These are phyloP conservation scores for Peromyscus eremicus DNA, from an alignment of 2,797 vertebrate genomes.

Conservation along the genomic window DNA sequence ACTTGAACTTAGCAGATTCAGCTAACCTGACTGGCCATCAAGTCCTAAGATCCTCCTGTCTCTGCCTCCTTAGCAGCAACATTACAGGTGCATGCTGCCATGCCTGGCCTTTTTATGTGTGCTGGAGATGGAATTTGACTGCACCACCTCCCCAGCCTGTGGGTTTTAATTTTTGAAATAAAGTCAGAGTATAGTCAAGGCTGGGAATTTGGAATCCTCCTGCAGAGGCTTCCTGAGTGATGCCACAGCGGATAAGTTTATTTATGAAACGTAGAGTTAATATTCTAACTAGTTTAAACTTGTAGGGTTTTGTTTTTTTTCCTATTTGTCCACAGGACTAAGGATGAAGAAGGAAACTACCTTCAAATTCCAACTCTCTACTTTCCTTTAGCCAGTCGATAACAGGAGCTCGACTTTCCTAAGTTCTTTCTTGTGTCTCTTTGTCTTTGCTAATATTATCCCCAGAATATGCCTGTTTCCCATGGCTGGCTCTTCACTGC, in stretches of 20 bases:
- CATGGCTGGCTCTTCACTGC: background rate
- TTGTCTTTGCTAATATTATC: background rate
- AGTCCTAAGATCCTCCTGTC: background rate
- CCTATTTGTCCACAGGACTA: background rate
- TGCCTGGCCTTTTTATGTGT: background rate
- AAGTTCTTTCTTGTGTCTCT: slow-evolving; percentile 2
- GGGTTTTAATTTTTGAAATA: background rate
- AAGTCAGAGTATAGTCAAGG: background rate
- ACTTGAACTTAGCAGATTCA: background rate
- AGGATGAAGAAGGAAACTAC: background rate
- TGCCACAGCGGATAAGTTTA: background rate
- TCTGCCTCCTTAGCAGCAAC: background rate
- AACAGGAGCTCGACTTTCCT: background rate
- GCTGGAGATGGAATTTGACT: background rate
- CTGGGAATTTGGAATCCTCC: background rate
- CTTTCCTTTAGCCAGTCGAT: background rate
- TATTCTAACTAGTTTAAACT: slow-evolving; percentile 47
- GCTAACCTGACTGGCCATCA: background rate
- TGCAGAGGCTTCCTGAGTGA: background rate
- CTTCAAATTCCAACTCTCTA: slow-evolving; percentile 20
- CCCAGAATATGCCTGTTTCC: background rate
- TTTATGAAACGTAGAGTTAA: background rate
- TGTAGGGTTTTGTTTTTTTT: background rate
- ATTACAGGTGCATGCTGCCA: background rate
- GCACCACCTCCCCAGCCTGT: background rate